Conservation (phyloP, 2,113 vertebrate genomes). For the Ancistrus triradiatus region DNA sequence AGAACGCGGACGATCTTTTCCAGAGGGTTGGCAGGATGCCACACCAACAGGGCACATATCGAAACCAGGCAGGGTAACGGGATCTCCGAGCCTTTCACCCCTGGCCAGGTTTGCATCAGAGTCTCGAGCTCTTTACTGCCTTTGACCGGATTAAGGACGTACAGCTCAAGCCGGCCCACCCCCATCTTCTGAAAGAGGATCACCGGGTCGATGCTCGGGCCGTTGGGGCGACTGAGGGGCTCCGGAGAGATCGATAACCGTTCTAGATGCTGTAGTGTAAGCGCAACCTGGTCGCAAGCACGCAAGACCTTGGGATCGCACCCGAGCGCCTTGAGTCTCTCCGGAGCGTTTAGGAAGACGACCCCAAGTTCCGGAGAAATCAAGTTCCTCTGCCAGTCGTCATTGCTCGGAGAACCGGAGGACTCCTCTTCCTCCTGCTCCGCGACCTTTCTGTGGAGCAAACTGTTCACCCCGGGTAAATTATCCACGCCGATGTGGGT, state of each 20-base stretch:
- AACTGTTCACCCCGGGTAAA: constrained; percentile 84
- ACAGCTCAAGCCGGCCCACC: constrained; percentile 87
- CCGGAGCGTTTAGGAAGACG: constrained; percentile 81
- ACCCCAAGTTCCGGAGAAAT: constrained; percentile 88
- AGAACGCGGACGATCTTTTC: constrained; percentile 88
- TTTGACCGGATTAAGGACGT: constrained; percentile 78
- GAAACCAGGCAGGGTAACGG: constrained; percentile 74
- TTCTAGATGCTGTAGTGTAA: constrained; percentile 71
- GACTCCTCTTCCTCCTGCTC: constrained; percentile 75
- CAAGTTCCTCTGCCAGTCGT: constrained; percentile 77
- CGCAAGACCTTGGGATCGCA: constrained; percentile 59
- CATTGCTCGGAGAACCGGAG: constrained; percentile 56
- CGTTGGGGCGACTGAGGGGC: constrained; percentile 59
- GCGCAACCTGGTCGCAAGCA: constrained; percentile 72
- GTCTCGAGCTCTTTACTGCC: constrained; percentile 71
- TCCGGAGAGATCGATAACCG: constrained; percentile 71
- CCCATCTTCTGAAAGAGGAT: constrained; percentile 96
- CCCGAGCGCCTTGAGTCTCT: constrained; percentile 61
- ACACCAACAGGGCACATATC: constrained; percentile 83
- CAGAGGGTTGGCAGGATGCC: constrained; percentile 76
- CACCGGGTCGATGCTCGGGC: constrained; percentile 67
- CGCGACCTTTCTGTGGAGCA: constrained; percentile 81
- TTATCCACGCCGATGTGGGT: constrained; percentile 86
- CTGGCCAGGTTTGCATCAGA: constrained; percentile 71
- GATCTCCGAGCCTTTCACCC: constrained; percentile 52